A percentile compares a stretch with the other conserved stretches of the same genome.
These are phyloP conservation scores for Scomber colias DNA, from an alignment of 2,113 vertebrate species.

Conservation along the genomic window DNA sequence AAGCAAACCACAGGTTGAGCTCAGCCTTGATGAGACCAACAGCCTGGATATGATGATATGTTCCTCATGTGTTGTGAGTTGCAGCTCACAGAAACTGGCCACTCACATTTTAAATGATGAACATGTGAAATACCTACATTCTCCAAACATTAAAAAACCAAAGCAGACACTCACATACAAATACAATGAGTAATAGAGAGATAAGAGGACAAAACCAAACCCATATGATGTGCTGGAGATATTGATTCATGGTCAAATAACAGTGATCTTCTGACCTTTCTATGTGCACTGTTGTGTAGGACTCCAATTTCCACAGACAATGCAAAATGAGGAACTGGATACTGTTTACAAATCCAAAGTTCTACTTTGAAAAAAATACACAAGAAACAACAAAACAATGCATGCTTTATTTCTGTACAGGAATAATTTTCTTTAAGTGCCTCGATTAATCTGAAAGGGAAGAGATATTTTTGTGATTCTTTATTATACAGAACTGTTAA, in stretches of 20 bases:
- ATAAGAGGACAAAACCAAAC: background rate
- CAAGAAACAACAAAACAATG: conserved; percentile 80
- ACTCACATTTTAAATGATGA: conserved; percentile 1
- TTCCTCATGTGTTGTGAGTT: conserved; percentile 7
- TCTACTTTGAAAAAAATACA: conserved; percentile 79
- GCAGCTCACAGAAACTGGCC: conserved; percentile 9
- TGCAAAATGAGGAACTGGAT: conserved; percentile 71
- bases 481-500: conserved; percentile 76
- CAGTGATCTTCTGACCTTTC: conserved; percentile 4
- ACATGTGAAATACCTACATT: conserved; percentile 15
- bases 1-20: conserved; percentile 5
- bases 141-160: conserved; percentile 20
- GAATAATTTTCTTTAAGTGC: conserved; percentile 89
- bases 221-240: background rate
- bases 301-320: conserved; percentile 43
- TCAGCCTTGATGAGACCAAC: background rate
- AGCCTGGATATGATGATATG: background rate
- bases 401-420: conserved; percentile 90
- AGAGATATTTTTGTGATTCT: conserved; percentile 85
- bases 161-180: conserved; percentile 7
- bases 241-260: conserved; percentile 32
- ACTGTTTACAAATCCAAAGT: conserved; percentile 92
- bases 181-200: conserved; percentile 5
- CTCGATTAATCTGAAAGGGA: conserved; percentile 86
- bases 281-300: conserved; percentile 16